Conservation (phyloP, 2,113 vertebrate genomes). For the Channa argus region DNA sequence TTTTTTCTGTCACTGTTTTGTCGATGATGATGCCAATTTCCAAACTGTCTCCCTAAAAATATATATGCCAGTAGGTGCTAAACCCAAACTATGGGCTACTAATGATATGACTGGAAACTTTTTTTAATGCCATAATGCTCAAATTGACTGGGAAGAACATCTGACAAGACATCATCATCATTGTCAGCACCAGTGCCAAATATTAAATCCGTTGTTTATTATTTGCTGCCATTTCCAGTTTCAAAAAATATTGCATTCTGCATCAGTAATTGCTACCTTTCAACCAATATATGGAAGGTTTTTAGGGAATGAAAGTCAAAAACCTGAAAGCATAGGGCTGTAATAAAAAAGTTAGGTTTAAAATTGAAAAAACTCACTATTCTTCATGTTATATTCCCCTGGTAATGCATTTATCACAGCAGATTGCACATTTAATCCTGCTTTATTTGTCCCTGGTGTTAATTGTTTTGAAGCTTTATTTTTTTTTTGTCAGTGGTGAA, state of each 20-base stretch:
- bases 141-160: not conserved
- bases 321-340: not conserved
- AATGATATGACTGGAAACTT: too few relatives aligned
- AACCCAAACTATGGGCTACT: too few relatives aligned
- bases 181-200: not conserved
- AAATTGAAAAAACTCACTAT: not conserved
- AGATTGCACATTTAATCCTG: not conserved
- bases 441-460: not conserved
- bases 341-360: not conserved
- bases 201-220: constrained; percentile 19
- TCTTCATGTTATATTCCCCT: too few relatives aligned
- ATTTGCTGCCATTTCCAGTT: constrained; percentile 5
- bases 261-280: constrained; percentile 8
- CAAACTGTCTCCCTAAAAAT: too few relatives aligned
- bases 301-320: not conserved
- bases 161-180: constrained; percentile 3
- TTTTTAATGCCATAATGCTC: too few relatives aligned
- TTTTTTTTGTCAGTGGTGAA: not conserved
- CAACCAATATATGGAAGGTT: not conserved
- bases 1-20: too few relatives aligned
- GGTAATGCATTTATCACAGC: not conserved
- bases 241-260: not conserved
- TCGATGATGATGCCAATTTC: too few relatives aligned
- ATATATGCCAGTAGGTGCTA: too few relatives aligned
- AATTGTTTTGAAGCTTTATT: not conserved